These are phyloP conservation scores for Nebria salina DNA, from an alignment of 2,888 invertebrate species.

Conservation along the genomic window DNA sequence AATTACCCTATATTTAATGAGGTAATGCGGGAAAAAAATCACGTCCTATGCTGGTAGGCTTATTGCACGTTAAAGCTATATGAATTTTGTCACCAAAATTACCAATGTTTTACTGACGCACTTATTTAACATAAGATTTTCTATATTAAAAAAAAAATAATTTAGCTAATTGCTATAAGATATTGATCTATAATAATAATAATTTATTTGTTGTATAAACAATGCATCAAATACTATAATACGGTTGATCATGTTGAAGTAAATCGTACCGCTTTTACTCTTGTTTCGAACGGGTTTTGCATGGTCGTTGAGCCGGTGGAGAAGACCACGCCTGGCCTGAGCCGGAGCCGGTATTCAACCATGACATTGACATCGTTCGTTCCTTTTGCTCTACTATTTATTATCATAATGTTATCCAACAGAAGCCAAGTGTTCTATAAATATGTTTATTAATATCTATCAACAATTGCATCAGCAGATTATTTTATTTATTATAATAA, in stretches of 20 bases:
- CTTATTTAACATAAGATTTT: too few species aligned
- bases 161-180: too few species aligned
- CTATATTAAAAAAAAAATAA: too few species aligned
- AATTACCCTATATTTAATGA: too few species aligned
- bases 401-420: background rate
- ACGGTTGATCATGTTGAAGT: slow-evolving; percentile 15
- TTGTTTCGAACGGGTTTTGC: slow-evolving; percentile 34
- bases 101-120: too few species aligned
- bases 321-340: slow-evolving; percentile 34
- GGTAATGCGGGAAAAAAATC: too few species aligned
- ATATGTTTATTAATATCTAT: background rate
- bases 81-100: too few species aligned
- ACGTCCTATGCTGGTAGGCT: too few species aligned
- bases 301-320: background rate
- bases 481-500: background rate
- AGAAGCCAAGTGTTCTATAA: background rate
- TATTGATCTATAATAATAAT: background rate
- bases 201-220: background rate
- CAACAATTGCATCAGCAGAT: background rate
- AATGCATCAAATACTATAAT: background rate
- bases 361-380: slow-evolving; percentile 37
- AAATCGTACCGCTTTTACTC: slow-evolving; percentile 39
- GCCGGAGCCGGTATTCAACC: background rate
- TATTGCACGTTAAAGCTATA: too few species aligned
- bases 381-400: slow-evolving; percentile 3